Evolutionary conservation across 2,888 invertebrate genomes (phyloP).

Genomic region (Rhimphoctona megacephalus): DNA sequence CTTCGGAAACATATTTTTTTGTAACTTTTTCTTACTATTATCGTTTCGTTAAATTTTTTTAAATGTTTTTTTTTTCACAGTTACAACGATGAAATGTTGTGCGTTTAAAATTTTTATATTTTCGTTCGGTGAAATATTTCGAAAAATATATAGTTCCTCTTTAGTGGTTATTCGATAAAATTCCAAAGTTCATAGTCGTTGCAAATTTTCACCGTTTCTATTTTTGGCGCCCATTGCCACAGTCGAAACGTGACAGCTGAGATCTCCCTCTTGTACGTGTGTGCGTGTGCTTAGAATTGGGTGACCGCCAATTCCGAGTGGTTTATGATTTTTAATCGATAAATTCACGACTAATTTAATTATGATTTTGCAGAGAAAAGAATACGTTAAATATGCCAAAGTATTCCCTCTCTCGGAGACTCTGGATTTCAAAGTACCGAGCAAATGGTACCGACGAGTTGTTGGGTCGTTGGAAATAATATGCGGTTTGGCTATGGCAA

Average conservation of each 20-base stretch:
- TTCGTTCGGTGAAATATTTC: neutral
- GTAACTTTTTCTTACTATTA: neutral
- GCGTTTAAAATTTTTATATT: neutral
- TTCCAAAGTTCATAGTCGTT: slow-evolving; percentile 56
- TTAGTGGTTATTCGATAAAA: slow-evolving; percentile 67
- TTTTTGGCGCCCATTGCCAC: slow-evolving; percentile 77
- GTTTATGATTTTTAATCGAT: slow-evolving; percentile 52
- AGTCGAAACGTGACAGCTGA: slow-evolving; percentile 76
- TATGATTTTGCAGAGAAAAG: slow-evolving; percentile 91
- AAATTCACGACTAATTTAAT: slow-evolving; percentile 13
- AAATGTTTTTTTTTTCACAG: neutral
- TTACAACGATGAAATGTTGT: too few species aligned
- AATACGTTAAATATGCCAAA: slow-evolving; percentile 98
- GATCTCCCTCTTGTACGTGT: slow-evolving; percentile 22
- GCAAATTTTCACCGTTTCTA: slow-evolving; percentile 71
- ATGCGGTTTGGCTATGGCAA: slow-evolving; percentile 93
- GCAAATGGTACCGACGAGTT: slow-evolving; percentile 95
- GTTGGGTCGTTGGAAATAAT: slow-evolving; percentile 94
- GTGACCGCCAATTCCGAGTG: slow-evolving; percentile 65
- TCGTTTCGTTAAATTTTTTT: neutral
- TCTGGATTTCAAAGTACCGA: slow-evolving; percentile 94
- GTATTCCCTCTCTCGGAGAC: slow-evolving; percentile 94
- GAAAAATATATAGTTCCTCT: neutral
- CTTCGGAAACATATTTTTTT: neutral
- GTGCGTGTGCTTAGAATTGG: slow-evolving; percentile 65